Conservation (phyloP, 2,113 vertebrate species). For the Sinocyclocheilus maitianheensis region DNA sequence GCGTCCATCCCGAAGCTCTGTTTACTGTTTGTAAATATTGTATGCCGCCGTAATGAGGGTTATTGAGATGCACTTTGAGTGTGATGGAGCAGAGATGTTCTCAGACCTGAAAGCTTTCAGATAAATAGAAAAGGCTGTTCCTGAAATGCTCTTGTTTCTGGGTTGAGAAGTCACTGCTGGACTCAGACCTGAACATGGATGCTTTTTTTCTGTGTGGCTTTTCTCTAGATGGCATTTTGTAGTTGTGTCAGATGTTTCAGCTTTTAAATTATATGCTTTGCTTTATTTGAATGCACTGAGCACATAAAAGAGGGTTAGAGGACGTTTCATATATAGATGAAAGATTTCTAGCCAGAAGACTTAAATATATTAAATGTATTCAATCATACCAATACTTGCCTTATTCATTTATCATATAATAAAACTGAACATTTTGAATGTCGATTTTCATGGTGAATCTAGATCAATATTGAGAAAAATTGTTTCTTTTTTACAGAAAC, state of each 20-base stretch:
- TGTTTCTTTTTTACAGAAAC: not conserved
- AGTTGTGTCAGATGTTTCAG: not conserved
- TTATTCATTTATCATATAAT: not conserved
- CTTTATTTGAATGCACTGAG: not conserved
- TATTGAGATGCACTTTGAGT: constrained; percentile 64
- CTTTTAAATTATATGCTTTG: not conserved
- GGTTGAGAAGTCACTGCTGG: constrained; percentile 37
- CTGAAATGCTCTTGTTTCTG: constrained; percentile 58
- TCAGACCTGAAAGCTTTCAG: constrained; percentile 64
- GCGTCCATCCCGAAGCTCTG: constrained; percentile 44
- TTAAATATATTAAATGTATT: not conserved
- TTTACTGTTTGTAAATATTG: constrained; percentile 29
- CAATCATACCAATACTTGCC: not conserved
- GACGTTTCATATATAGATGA: not conserved
- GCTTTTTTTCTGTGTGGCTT: not conserved
- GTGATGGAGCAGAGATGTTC: constrained; percentile 48
- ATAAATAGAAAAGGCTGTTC: constrained; percentile 40
- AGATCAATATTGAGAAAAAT: not conserved
- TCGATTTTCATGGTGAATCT: not conserved
- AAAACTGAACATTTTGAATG: not conserved
- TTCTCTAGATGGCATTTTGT: not conserved
- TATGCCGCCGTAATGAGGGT: constrained; percentile 58
- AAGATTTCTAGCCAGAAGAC: not conserved
- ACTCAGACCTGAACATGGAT: not conserved
- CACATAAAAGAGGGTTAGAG: not conserved